These are phyloP conservation scores for Phrynosoma platyrhinos DNA, from an alignment of 2,113 vertebrate genomes.

Conservation along the genomic window DNA sequence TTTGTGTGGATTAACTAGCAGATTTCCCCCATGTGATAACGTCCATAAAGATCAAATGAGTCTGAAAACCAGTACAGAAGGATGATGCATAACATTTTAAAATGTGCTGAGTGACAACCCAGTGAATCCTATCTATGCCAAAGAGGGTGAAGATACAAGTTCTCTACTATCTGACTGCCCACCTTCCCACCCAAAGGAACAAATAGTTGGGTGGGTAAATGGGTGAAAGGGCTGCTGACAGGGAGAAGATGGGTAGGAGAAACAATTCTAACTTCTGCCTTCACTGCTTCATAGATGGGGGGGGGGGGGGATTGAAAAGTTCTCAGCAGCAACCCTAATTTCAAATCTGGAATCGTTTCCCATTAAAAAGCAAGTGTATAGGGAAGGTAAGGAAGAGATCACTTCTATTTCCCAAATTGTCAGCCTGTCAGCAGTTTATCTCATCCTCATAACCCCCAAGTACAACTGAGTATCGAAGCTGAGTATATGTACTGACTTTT, in stretches of 20 bases:
- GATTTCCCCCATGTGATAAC: too few relatives aligned
- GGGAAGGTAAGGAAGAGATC: fast-evolving
- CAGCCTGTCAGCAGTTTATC: background rate
- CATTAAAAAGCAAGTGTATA: background rate
- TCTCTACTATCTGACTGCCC: background rate
- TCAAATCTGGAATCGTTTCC: background rate
- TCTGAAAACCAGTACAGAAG: background rate
- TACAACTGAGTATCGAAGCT: background rate
- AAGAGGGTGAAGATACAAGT: background rate
- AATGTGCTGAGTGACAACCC: background rate
- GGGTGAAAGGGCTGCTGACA: background rate
- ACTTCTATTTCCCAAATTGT: slow-evolving; percentile 3
- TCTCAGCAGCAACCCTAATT: background rate
- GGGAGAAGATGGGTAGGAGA: background rate
- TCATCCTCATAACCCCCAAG: background rate
- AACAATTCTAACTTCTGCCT: too few relatives aligned
- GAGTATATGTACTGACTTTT: background rate
- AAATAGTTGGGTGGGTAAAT: background rate
- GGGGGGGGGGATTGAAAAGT: background rate
- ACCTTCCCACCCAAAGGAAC: background rate
- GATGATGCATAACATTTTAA: background rate
- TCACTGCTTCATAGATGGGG: background rate
- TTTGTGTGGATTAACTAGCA: too few relatives aligned
- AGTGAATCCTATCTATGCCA: background rate
- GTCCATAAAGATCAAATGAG: background rate